Percentiles rank a stretch among this genome's conserved stretches.
Evolutionary conservation across 1,140 invertebrate genomes (phyloP).

Genomic region (Coelopa frigida): DNA sequence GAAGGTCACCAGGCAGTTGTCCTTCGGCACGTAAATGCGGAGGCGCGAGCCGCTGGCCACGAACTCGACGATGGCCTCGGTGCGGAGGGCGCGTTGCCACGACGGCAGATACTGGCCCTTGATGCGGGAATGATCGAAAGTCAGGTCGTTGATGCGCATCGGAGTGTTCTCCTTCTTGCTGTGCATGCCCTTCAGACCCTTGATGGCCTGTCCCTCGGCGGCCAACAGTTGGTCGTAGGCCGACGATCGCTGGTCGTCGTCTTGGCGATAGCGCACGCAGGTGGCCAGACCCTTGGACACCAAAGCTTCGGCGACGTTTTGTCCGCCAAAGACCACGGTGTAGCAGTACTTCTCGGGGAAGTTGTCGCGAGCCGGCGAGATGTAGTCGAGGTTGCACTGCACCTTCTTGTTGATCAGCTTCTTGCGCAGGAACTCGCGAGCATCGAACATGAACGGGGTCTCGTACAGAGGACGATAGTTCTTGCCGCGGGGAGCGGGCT

Average conservation of each 20-base stretch:
- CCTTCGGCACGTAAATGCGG: slow-evolving; percentile 88
- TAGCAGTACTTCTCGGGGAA: slow-evolving; percentile 95
- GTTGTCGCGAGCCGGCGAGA: slow-evolving; percentile 86
- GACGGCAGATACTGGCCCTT: slow-evolving; percentile 88
- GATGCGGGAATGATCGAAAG: slow-evolving; percentile 74
- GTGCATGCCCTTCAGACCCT: slow-evolving; percentile 75
- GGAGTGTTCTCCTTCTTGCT: slow-evolving; percentile 77
- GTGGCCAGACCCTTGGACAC: slow-evolving; percentile 87
- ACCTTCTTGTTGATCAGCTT: slow-evolving; percentile 95
- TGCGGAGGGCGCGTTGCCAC: slow-evolving; percentile 74
- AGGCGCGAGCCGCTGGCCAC: slow-evolving; percentile 89
- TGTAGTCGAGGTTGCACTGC: slow-evolving; percentile 89
- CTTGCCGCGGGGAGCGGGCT: slow-evolving; percentile 53
- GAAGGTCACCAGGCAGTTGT: slow-evolving; percentile 92
- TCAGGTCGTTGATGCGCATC: slow-evolving; percentile 75
- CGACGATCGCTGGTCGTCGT: slow-evolving; percentile 92
- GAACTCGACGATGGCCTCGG: slow-evolving; percentile 91
- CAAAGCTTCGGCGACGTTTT: slow-evolving; percentile 91
- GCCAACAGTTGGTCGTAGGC: slow-evolving; percentile 89
- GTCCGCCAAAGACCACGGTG: slow-evolving; percentile 76
- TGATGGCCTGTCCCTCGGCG: slow-evolving; percentile 88
- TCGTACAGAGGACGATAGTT: slow-evolving; percentile 87
- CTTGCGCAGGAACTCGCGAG: slow-evolving; percentile 92
- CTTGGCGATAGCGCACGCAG: slow-evolving; percentile 86
- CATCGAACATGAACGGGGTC: slow-evolving; percentile 97